These are phyloP conservation scores for Betta splendens DNA, from an alignment of 2,797 vertebrate species.

Conservation along the genomic window DNA sequence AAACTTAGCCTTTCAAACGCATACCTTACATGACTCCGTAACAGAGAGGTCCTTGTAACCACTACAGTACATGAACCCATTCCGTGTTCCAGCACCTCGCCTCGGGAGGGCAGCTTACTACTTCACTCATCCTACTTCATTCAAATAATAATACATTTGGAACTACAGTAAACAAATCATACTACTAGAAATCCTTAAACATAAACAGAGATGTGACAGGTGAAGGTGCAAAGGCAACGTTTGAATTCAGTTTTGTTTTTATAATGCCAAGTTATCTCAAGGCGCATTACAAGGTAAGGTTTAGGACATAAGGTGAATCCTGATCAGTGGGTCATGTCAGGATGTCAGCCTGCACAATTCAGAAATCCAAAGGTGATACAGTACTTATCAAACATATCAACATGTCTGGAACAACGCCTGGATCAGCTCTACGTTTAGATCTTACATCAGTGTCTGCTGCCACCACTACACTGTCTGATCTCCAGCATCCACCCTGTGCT, in stretches of 20 bases:
- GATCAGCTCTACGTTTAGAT: constrained; percentile 32
- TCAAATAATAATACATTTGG: constrained; percentile 36
- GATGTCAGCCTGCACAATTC: constrained; percentile 48
- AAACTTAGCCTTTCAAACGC: constrained; percentile 33
- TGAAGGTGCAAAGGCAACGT: constrained; percentile 7
- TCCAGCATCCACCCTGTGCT: constrained; percentile 48
- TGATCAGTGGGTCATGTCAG: constrained; percentile 15
- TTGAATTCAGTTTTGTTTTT: too few relatives aligned
- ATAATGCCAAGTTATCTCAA: too few relatives aligned
- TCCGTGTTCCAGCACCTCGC: constrained; percentile 14
- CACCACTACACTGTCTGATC: neutral
- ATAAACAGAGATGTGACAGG: constrained; percentile 47
- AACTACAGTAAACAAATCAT: constrained; percentile 52
- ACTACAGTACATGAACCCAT: constrained; percentile 20
- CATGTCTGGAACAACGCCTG: constrained; percentile 3
- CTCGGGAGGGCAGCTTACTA: constrained; percentile 2
- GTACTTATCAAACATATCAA: constrained; percentile 59
- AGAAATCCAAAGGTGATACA: constrained; percentile 60
- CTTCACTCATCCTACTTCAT: constrained; percentile 42
- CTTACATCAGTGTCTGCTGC: constrained; percentile 32
- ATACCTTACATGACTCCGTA: constrained; percentile 6
- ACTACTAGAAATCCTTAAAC: constrained; percentile 52
- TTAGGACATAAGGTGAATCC: neutral
- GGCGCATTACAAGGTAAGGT: too few relatives aligned
- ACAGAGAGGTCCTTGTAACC: constrained; percentile 53